Evolutionary conservation across 1,140 invertebrate species (phyloP).

Genomic region (Ceratosolen solmsi): DNA sequence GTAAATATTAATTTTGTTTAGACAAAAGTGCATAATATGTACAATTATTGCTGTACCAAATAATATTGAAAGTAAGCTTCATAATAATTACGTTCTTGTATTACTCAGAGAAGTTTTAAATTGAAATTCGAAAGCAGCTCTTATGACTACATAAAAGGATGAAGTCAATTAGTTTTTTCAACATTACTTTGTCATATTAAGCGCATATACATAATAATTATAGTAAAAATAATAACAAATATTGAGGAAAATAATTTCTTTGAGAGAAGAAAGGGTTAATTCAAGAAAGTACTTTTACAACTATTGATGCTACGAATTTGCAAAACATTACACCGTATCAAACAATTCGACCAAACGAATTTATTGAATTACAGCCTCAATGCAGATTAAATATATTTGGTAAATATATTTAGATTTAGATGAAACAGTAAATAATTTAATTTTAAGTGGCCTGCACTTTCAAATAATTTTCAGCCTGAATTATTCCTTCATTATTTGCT

Average conservation of each 20-base stretch:
- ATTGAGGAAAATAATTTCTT: not conserved
- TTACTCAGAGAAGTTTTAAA: not conserved
- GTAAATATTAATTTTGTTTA: not conserved
- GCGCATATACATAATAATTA: not conserved
- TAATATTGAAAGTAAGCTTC: not conserved
- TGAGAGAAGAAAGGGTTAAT: not conserved
- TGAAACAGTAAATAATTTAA: too few species aligned
- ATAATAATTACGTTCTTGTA: not conserved
- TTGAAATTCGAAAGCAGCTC: not conserved
- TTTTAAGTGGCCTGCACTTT: constrained; percentile 1
- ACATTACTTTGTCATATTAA: not conserved
- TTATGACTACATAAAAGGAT: not conserved
- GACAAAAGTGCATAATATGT: not conserved
- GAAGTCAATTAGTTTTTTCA: not conserved
- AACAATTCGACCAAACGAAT: not conserved
- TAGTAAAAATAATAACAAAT: not conserved
- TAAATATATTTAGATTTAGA: too few species aligned
- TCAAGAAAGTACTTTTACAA: too few species aligned
- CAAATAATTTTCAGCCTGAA: constrained; percentile 20
- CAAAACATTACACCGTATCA: not conserved
- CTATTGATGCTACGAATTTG: not conserved
- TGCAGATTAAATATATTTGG: not conserved
- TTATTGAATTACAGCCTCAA: not conserved
- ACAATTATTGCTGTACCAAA: not conserved
- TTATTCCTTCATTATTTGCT: constrained; percentile 23